These are phyloP conservation scores for Coregonus ussuriensis DNA, from an alignment of 2,797 vertebrate genomes.

Conservation along the genomic window DNA sequence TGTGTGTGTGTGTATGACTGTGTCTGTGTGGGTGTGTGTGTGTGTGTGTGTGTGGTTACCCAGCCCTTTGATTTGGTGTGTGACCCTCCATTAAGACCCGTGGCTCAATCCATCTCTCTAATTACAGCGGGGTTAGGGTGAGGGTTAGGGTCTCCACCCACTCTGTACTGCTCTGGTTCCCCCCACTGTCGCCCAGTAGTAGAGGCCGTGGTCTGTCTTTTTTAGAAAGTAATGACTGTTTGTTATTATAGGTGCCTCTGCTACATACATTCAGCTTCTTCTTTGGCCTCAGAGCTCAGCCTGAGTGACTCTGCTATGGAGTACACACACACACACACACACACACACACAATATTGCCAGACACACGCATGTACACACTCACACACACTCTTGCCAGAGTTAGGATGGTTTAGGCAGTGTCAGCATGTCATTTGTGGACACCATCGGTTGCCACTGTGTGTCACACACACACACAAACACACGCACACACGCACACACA, in stretches of 20 bases:
- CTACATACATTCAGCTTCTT: neutral
- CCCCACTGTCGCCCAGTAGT: slow-evolving; percentile 14
- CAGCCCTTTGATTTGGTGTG: slow-evolving; percentile 68
- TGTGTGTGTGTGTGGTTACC: slow-evolving; percentile 51
- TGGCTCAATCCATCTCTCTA: slow-evolving; percentile 50
- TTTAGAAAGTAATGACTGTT: neutral
- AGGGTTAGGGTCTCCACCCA: slow-evolving; percentile 72
- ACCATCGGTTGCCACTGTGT: slow-evolving; percentile 36
- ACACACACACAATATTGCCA: neutral
- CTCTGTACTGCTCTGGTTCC: slow-evolving; percentile 43
- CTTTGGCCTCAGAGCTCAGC: neutral
- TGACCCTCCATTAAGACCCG: slow-evolving; percentile 60
- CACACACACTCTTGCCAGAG: neutral
- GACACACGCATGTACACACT: neutral
- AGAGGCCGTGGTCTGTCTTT: neutral
- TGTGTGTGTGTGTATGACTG: neutral
- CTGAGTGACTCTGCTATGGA: neutral
- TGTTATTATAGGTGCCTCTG: neutral
- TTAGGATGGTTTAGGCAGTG: slow-evolving; percentile 24
- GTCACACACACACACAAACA: neutral
- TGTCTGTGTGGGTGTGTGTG: slow-evolving; percentile 26
- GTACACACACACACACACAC: slow-evolving; percentile 1
- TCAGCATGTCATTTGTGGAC: slow-evolving; percentile 57
- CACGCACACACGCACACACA: neutral
- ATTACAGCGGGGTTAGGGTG: slow-evolving; percentile 65